Percentiles rank a stretch among this genome's conserved stretches.
phyloP scores from a whole-genome alignment of 2,113 vertebrate genomes.

The Sterna hirundo region DNA sequence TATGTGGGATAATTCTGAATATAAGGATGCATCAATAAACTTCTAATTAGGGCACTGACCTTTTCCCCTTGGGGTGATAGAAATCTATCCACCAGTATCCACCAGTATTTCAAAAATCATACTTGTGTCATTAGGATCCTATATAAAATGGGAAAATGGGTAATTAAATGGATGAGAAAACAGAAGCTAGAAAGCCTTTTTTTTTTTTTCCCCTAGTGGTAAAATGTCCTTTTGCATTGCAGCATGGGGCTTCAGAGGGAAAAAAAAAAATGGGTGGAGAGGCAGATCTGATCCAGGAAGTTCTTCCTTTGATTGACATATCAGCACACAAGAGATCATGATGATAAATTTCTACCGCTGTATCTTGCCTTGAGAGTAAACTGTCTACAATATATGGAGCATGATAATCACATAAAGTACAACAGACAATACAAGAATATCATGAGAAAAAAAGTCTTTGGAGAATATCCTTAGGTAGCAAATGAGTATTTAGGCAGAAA shows the following conservation, averaged over 20 bases:
- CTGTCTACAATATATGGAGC: neutral
- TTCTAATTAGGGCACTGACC: slow-evolving; percentile 4
- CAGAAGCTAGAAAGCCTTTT: neutral
- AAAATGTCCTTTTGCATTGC: neutral
- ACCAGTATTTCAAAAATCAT: neutral
- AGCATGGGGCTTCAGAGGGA: neutral
- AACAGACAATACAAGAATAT: neutral
- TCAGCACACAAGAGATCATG: neutral
- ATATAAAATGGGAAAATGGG: neutral
- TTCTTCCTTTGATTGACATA: neutral
- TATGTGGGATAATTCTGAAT: slow-evolving; percentile 26
- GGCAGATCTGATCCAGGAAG: neutral
- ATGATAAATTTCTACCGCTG: neutral
- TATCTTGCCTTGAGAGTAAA: neutral
- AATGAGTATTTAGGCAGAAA: neutral
- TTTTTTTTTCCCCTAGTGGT: neutral
- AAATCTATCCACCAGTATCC: neutral
- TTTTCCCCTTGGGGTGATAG: neutral
- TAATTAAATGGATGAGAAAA: neutral
- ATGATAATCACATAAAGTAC: neutral
- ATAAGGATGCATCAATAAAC: slow-evolving; percentile 3
- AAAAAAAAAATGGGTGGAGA: neutral
- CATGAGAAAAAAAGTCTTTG: neutral
- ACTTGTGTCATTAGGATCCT: neutral
- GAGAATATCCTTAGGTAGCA: neutral